Evolutionary conservation across 2,113 vertebrate species (phyloP).

Genomic region (Menura novaehollandiae): DNA sequence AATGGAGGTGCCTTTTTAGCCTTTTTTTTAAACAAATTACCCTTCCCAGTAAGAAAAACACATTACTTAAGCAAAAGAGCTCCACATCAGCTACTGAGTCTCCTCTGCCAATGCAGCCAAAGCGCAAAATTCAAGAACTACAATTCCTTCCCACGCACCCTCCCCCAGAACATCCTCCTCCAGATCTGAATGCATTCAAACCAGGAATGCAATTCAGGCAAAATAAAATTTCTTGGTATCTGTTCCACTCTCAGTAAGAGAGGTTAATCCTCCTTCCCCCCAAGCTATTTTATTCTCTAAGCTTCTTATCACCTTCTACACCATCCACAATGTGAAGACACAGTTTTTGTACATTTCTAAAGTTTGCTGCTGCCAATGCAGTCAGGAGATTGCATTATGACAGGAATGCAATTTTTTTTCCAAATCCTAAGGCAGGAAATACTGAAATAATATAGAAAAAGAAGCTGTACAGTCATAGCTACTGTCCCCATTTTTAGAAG

Average conservation of each 20-base stretch:
- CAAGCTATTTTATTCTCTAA: constrained; percentile 38
- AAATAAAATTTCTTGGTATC: constrained; percentile 29
- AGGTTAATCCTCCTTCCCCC: constrained; percentile 37
- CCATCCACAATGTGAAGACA: neutral
- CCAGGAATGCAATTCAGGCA: neutral
- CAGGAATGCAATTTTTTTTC: neutral
- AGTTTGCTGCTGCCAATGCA: neutral
- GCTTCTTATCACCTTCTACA: constrained; percentile 45
- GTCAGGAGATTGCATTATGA: neutral
- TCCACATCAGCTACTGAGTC: neutral
- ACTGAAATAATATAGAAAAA: neutral
- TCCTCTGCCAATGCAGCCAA: neutral
- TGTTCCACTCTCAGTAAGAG: neutral
- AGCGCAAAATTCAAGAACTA: neutral
- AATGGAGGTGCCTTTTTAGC: neutral
- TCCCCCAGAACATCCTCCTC: neutral
- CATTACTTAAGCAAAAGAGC: neutral
- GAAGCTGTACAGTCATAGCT: neutral
- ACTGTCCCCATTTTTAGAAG: neutral
- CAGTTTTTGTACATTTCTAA: neutral
- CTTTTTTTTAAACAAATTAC: neutral
- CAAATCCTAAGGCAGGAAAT: neutral
- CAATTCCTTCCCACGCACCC: neutral
- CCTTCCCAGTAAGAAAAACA: neutral
- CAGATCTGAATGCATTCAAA: constrained; percentile 3